These are phyloP conservation scores for Hoplostethus atlanticus DNA, from an alignment of 2,797 vertebrate genomes.

Conservation along the genomic window DNA sequence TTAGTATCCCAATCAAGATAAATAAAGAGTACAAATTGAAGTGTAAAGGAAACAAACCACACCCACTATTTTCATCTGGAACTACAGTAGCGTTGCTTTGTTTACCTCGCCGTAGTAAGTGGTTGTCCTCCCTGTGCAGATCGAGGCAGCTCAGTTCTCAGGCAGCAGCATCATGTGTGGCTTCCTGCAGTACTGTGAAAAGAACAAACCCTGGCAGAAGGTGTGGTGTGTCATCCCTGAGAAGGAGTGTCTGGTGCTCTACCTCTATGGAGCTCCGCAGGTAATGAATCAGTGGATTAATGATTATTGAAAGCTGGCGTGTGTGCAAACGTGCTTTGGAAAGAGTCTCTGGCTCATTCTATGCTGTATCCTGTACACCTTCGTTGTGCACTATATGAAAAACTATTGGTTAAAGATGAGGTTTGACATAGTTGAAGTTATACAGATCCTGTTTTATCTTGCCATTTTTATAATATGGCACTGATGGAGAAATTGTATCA, in stretches of 20 bases:
- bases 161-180: slow-evolving; percentile 95
- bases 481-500: background rate
- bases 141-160: slow-evolving; percentile 95
- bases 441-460: too few species aligned
- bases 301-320: too few species aligned
- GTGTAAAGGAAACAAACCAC: background rate
- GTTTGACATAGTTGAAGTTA: too few species aligned
- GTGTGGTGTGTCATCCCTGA: slow-evolving; percentile 98
- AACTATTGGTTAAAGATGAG: too few species aligned
- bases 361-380: too few species aligned
- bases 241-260: slow-evolving; percentile 94
- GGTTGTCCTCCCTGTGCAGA: slow-evolving; percentile 77
- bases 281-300: slow-evolving; percentile 65
- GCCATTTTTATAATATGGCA: too few species aligned
- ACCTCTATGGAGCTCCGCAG: slow-evolving; percentile 97
- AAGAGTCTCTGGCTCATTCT: too few species aligned
- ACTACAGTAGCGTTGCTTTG: too few species aligned
- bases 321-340: too few species aligned
- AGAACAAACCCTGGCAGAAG: slow-evolving; percentile 96
- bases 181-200: slow-evolving; percentile 97
- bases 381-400: too few species aligned
- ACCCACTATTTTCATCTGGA: background rate
- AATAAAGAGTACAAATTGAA: background rate
- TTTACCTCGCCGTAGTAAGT: background rate
- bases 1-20: too few species aligned